Evolutionary conservation across 2,113 vertebrate species (phyloP), one percentile per base, ranked within the genome.

Genomic region (Dinomys branickii): DNA sequence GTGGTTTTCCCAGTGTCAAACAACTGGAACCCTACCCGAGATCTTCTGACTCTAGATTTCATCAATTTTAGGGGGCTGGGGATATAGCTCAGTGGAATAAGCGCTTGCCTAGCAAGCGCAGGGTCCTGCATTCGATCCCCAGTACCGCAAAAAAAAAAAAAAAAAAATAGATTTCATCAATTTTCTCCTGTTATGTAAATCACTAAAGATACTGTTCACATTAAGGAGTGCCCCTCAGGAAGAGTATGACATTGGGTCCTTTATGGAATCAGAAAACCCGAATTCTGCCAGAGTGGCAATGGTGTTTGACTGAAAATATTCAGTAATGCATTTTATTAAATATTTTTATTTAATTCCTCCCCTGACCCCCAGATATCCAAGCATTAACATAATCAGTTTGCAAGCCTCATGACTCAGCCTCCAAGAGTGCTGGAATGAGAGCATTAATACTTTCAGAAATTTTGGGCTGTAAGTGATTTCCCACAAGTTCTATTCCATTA

Each of bases 271-370:
- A 85, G 26, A 56, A 80, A 73, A 67, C 35, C 11, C 50, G 84
- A 78, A 75, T 77, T 94, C 71, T 92, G 12, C 16, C 44, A 83
- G 50, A 85, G 22, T 22, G 85, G 2, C 71, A 85, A 0, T 82
- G 58, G 30, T 93, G 14, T 80, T 86, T 63, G 81, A 82, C n/a
- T 94, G 47, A 65, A 92, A 92, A n/a, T 85, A 35, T 71, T 94
- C 59, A 78, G 7, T 71, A 95, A 67, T 88, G 75, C 10, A 83
- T 91, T 94, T 91, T 80, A 78, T 24, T 89, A 75, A 80, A 63
- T 86, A 73, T 90, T 96, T 28, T 94, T 88, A 6, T 26, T 90
- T 77, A 41, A 69, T 56, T 4, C 33, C 8, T 82, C 69, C 61
- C 30, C 19, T 0, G 44, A 47, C 12, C n/a, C 56, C 16, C 30